Percentiles rank a stretch among this genome's conserved stretches.
phyloP scores from a whole-genome alignment of 1,140 invertebrate species.

The Bombus balteatus region DNA sequence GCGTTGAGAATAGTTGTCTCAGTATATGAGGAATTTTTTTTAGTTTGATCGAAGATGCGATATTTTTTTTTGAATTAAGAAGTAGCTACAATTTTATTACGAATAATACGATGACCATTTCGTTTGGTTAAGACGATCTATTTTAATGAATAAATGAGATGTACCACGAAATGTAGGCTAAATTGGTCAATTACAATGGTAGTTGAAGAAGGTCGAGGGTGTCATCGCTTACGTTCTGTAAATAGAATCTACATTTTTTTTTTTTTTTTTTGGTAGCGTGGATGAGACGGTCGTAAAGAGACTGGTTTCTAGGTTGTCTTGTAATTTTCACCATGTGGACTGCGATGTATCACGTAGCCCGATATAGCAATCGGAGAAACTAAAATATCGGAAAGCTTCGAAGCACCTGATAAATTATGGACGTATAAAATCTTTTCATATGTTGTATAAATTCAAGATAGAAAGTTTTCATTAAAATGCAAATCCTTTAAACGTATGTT shows the following conservation, averaged over 20 bases:
- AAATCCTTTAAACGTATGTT: neutral
- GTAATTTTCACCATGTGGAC: neutral
- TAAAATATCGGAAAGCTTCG: neutral
- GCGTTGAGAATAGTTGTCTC: neutral
- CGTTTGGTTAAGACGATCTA: neutral
- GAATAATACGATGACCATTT: neutral
- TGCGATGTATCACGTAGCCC: too few species aligned
- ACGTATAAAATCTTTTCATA: neutral
- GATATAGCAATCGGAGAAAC: neutral
- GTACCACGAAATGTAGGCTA: neutral
- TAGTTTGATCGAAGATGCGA: neutral
- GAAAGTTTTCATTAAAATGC: neutral
- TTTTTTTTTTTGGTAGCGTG: neutral
- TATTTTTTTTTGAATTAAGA: neutral
- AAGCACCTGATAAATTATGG: neutral
- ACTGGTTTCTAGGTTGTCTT: neutral
- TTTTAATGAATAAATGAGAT: neutral
- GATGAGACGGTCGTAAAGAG: neutral
- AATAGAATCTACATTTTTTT: slow-evolving; percentile 11
- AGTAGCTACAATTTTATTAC: neutral
- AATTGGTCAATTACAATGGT: slow-evolving; percentile 19
- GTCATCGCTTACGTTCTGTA: neutral
- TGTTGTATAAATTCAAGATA: neutral
- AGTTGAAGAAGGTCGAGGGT: slow-evolving; percentile 21
- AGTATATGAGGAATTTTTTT: neutral